Conservation (phyloP, 2,888 invertebrate species). For the Oxystoma pomonae region DNA sequence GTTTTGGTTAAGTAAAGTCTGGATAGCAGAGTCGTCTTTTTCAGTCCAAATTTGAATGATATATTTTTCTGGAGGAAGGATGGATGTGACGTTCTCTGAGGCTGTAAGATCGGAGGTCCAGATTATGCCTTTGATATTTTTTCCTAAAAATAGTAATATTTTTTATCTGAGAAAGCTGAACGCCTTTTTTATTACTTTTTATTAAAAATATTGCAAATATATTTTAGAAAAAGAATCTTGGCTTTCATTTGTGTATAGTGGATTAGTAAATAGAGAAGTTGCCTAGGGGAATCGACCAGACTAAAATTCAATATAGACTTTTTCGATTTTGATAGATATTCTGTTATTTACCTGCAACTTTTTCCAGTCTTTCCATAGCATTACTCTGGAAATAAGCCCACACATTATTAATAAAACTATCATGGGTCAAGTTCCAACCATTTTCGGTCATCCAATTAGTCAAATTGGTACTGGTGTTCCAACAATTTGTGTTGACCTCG, state of each 20-base stretch:
- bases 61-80: slow-evolving; percentile 68
- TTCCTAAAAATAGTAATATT: background rate
- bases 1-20: slow-evolving; percentile 63
- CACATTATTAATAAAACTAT: slow-evolving; percentile 57
- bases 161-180: background rate
- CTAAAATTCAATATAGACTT: no score
- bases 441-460: slow-evolving; percentile 62
- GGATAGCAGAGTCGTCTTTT: slow-evolving; percentile 58
- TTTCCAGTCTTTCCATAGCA: slow-evolving; percentile 53
- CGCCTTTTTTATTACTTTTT: no score
- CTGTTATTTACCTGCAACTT: slow-evolving; percentile 22
- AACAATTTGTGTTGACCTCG: slow-evolving; percentile 78
- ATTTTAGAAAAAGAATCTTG: no score
- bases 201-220: no score
- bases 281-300: no score
- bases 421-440: slow-evolving; percentile 51
- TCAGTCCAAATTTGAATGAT: slow-evolving; percentile 81
- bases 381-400: slow-evolving; percentile 71
- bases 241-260: no score
- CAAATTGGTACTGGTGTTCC: slow-evolving; percentile 55
- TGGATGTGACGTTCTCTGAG: slow-evolving; percentile 57
- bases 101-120: slow-evolving; percentile 80
- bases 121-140: slow-evolving; percentile 59
- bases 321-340: no score
- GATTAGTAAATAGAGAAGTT: no score